Evolutionary conservation across 2,797 vertebrate species (phyloP).

Genomic region (Cyclopterus lumpus): DNA sequence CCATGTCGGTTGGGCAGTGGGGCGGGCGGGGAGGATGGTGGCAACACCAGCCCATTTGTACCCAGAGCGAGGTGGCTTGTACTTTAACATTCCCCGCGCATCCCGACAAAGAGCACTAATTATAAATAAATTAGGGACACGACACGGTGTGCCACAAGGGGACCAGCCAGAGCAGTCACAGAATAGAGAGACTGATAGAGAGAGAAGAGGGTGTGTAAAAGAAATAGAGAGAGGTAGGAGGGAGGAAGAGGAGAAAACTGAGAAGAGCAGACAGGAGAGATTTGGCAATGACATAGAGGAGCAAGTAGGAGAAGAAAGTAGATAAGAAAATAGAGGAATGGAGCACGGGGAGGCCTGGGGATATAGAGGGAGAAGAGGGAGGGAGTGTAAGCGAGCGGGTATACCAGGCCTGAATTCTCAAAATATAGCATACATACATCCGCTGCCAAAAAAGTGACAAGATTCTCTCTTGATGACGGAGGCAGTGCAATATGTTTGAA

Average conservation of each 20-base stretch:
- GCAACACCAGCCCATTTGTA: conserved; percentile 85
- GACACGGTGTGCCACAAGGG: conserved; percentile 85
- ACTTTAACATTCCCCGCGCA: conserved; percentile 87
- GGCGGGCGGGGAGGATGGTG: conserved; percentile 60
- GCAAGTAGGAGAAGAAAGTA: conserved; percentile 80
- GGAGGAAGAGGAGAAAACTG: conserved; percentile 69
- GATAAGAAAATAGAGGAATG: conserved; percentile 84
- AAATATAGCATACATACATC: conserved; percentile 74
- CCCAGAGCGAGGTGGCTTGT: conserved; percentile 84
- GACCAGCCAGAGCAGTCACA: conserved; percentile 78
- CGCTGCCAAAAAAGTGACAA: conserved; percentile 72
- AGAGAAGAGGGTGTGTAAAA: conserved; percentile 75
- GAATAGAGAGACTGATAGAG: conserved; percentile 83
- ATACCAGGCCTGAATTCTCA: conserved; percentile 78
- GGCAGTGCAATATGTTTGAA: conserved; percentile 73
- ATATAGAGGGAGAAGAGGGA: conserved; percentile 63
- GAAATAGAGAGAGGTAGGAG: conserved; percentile 70
- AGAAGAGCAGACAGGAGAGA: conserved; percentile 79
- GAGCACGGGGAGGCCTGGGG: conserved; percentile 75
- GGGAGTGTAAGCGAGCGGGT: conserved; percentile 57
- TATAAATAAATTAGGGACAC: conserved; percentile 90
- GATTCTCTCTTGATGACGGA: conserved; percentile 72
- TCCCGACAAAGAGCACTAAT: conserved; percentile 89
- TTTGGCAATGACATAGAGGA: conserved; percentile 80
- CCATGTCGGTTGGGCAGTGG: conserved; percentile 67